Evolutionary conservation across 64 coral and sea anemone genomes (phyloP), one percentile per base, ranked within the genome.

Genomic region (Cladopsammia gracilis): DNA sequence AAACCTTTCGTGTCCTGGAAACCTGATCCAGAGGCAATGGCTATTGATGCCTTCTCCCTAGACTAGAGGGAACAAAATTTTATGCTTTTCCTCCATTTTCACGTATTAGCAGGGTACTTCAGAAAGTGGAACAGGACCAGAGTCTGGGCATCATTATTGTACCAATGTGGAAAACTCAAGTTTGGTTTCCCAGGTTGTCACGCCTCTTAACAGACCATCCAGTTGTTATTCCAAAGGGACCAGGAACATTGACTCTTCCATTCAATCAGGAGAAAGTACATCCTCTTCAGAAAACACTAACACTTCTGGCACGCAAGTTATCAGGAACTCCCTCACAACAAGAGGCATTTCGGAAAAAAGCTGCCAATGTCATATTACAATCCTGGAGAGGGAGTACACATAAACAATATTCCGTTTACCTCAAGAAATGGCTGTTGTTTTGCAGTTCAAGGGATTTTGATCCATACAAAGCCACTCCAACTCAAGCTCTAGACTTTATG

Each of bases 81-180:
- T 90, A 90, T 90, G 88, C 75, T 13, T 90, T 90, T 42, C 75
- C 88, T 69, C 88, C 88, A 58, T 90, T 90, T 80, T 16, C 74
- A 50, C 56, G 80, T 24, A 79, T 90, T 20, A 78, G 52, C 58
- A 78, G 58, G 57, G 49, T 74, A 4, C 22, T 88, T 1, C 34
- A 88, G 71, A 88, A 88, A 46, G 26, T 48, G 24, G 71, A 76
- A 48, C 50, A 73, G 49, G 34, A 34, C 34, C 34, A 34, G 34
- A 34, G 34, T 34, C 34, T 1, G 34, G 34, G 34, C 34, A 34
- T 34, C 34, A 34, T 34, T 34, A 34, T 34, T 34, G 34, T 34
- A 34, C 34, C 34, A 34, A 34, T 34, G 34, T 34, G 34, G 2
- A 34, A 34, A 34, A 34, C 34, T 34, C 34, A 2, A 34, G 34